Evolutionary conservation across 2,888 invertebrate genomes (phyloP).

Genomic region (Polydrusus pterygomalis): DNA sequence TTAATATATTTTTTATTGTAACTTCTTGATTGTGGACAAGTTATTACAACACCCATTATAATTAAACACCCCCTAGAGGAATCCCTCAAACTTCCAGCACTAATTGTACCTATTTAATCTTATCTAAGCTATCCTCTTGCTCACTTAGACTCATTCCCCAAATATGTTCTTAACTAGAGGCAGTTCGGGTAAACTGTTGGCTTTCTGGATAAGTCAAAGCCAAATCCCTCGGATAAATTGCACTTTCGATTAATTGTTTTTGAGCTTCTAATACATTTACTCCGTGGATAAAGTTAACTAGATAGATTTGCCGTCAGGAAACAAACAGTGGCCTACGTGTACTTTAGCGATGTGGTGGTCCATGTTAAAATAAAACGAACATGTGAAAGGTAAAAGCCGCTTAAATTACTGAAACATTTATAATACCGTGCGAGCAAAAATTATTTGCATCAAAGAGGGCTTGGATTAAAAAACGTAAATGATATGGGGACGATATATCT

Average conservation of each 20-base stretch:
- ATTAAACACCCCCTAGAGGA: not conserved
- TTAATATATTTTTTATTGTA: not conserved
- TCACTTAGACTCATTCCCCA: constrained; percentile 21
- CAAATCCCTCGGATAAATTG: constrained; percentile 22
- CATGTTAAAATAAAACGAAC: not conserved
- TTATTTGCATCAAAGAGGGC: too few relatives aligned
- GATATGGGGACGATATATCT: too few relatives aligned
- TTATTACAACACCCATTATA: not conserved
- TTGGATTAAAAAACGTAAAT: too few relatives aligned
- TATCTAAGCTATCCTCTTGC: constrained; percentile 24
- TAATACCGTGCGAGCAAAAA: too few relatives aligned
- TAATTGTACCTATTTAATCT: constrained; percentile 22
- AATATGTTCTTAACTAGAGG: constrained; percentile 25
- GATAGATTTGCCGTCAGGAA: constrained; percentile 9
- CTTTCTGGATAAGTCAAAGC: constrained; percentile 22
- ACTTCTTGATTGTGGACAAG: not conserved
- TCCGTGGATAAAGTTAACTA: constrained; percentile 11
- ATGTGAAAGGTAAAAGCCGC: too few relatives aligned
- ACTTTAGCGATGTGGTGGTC: not conserved
- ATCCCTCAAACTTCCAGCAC: constrained; percentile 18
- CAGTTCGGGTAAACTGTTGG: constrained; percentile 18
- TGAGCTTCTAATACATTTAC: constrained; percentile 26
- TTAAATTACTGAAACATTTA: too few relatives aligned
- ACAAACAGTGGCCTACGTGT: not conserved
- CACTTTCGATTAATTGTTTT: constrained; percentile 27